Percentiles rank a stretch among this genome's conserved stretches.
phyloP scores from a whole-genome alignment of 2,797 vertebrate species.

The Mormyrus hasselquistii region DNA sequence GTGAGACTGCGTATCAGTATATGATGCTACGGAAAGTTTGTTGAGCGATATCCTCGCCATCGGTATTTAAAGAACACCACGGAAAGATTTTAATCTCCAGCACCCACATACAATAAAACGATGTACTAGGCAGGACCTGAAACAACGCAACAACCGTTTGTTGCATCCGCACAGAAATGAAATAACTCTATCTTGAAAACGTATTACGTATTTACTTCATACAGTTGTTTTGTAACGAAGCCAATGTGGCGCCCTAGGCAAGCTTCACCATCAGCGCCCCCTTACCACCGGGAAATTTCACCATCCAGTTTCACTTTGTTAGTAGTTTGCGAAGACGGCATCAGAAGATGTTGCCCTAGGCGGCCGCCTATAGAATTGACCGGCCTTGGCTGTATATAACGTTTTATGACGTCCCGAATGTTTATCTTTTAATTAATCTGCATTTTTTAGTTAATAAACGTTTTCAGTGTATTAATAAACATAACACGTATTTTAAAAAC shows the following conservation, averaged over 20 bases:
- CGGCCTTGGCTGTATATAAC: neutral
- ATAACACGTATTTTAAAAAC: neutral
- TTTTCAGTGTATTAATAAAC: neutral
- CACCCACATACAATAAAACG: neutral
- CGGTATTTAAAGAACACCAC: neutral
- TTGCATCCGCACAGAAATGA: neutral
- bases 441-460: neutral
- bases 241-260: neutral
- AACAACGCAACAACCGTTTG: neutral
- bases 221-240: neutral
- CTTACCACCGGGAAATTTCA: neutral
- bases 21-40: neutral
- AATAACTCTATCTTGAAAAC: neutral
- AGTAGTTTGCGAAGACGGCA: neutral
- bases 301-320: neutral
- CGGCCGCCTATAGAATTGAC: neutral
- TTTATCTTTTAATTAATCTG: neutral
- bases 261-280: neutral
- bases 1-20: constrained; percentile 17
- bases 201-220: neutral
- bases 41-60: neutral
- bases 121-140: neutral
- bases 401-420: neutral
- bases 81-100: neutral
- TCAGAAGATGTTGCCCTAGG: neutral